Evolutionary conservation across 2,888 invertebrate species (phyloP), one percentile per base, ranked within the genome.

Genomic region (Platycheirus albimanus): DNA sequence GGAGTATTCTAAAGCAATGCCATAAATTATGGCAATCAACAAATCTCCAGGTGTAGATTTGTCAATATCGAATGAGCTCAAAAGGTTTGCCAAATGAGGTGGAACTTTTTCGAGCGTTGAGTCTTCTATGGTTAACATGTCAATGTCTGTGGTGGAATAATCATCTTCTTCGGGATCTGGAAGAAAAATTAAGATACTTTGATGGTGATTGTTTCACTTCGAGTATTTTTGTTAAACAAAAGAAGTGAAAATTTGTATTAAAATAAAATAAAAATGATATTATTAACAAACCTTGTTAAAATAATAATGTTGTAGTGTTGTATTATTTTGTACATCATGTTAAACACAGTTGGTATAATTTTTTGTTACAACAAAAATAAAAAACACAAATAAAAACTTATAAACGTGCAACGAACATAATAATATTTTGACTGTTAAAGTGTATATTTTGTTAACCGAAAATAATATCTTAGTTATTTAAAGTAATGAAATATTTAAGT

Each of bases 1-100:
- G 3, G 90, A 90, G 15, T 87, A 86, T 80, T 91, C 91, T 56
- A 90, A 58, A 0, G 88, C 89, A 36, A 90, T 80, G 45, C 86
- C 78, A 84, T 90, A 90, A 45, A 88, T 86, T n/a, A 91, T 85
- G 56, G 87, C 52, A 13, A 88, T 43, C 1, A 91, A 71, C 15
- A 89, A 49, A 56, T 90, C 89, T 0, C 86, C 85, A n/a, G 86
- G 81, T 85, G 86, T 5, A 71, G 85, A 33, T 41, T 61, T 47
- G 10, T 74, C 30, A 1, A 67, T 33, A 45, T 80, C 61, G 7
- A 70, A 49, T 3, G 74, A 28, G 0, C 30, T 28, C 13, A 90
- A 58, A 10, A 90, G 24, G 10, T 87, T 86, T 6, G 79, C 74
- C 41, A 89, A 72, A 81, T 90, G 89, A 38, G 85, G 47, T 7